Percentiles rank a stretch among this genome's conserved stretches.
These are phyloP conservation scores for Festucalex cinctus DNA, from an alignment of 2,113 vertebrate species.

Conservation along the genomic window DNA sequence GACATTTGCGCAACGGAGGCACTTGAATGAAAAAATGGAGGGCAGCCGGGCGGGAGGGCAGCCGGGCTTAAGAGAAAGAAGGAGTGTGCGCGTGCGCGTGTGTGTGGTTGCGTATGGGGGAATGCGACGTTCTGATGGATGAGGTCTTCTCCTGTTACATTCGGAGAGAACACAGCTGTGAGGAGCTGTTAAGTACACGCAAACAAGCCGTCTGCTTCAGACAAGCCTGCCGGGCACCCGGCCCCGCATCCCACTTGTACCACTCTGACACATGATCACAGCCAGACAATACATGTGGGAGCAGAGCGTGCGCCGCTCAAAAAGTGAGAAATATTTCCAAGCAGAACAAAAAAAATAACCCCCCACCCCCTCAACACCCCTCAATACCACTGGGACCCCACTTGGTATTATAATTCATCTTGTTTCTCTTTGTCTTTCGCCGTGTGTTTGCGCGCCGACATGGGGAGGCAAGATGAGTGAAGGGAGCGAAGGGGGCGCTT, in stretches of 20 bases:
- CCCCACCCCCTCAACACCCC: slow-evolving; percentile 21
- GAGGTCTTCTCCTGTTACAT: slow-evolving; percentile 81
- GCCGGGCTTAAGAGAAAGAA: slow-evolving; percentile 44
- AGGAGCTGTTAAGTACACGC: slow-evolving; percentile 83
- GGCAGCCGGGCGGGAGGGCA: slow-evolving; percentile 27
- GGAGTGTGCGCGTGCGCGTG: slow-evolving; percentile 7
- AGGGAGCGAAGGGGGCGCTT: slow-evolving; percentile 53
- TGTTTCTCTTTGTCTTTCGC: slow-evolving; percentile 70
- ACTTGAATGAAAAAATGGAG: slow-evolving; percentile 66
- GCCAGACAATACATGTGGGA: slow-evolving; percentile 76
- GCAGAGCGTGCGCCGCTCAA: slow-evolving; percentile 62
- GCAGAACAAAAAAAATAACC: slow-evolving; percentile 72
- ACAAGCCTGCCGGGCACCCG: slow-evolving; percentile 71
- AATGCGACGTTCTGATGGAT: slow-evolving; percentile 74
- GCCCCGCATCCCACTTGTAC: slow-evolving; percentile 68
- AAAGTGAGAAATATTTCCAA: slow-evolving; percentile 72
- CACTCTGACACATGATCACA: slow-evolving; percentile 80
- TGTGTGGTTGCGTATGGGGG: slow-evolving; percentile 32
- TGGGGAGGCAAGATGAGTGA: slow-evolving; percentile 48
- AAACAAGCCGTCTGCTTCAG: slow-evolving; percentile 82
- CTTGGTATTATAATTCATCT: slow-evolving; percentile 70
- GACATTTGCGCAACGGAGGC: slow-evolving; percentile 73
- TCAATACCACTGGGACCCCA: slow-evolving; percentile 65
- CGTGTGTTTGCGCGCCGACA: slow-evolving; percentile 59
- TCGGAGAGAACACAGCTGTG: slow-evolving; percentile 86